Percentiles rank a stretch among this genome's conserved stretches.
Evolutionary conservation across 1,140 invertebrate genomes (phyloP).

Genomic region (Lepidurus couesii): DNA sequence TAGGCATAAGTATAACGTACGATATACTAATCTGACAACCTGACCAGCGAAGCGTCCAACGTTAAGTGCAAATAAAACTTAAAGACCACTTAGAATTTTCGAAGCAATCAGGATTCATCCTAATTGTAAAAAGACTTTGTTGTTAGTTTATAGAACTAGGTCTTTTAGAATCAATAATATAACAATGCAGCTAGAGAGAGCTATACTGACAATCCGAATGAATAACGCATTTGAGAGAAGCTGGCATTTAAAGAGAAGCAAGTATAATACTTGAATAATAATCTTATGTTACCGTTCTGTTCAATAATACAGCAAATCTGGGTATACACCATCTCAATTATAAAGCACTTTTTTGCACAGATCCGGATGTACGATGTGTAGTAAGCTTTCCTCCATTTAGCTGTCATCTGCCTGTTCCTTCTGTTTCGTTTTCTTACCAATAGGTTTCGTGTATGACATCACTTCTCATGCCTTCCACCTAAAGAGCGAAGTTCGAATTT

Average conservation of each 20-base stretch:
- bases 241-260: no score
- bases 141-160: not conserved
- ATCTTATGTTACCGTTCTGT: not conserved
- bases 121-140: no score
- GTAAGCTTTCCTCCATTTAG: not conserved
- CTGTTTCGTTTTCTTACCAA: not conserved
- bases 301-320: not conserved
- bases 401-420: not conserved
- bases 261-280: not conserved
- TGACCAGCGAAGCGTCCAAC: no score
- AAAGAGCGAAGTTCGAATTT: not conserved
- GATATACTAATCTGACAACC: no score
- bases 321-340: not conserved
- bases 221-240: not conserved
- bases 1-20: no score
- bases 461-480: not conserved
- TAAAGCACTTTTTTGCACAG: not conserved
- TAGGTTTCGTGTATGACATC: not conserved
- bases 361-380: not conserved
- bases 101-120: no score
- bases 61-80: no score
- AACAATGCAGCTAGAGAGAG: not conserved
- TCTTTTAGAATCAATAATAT: slow-evolving; percentile 8
- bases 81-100: no score
- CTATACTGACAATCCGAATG: not conserved